Evolutionary conservation across 2,888 invertebrate species (phyloP).

Genomic region (Metellina segmentata): DNA sequence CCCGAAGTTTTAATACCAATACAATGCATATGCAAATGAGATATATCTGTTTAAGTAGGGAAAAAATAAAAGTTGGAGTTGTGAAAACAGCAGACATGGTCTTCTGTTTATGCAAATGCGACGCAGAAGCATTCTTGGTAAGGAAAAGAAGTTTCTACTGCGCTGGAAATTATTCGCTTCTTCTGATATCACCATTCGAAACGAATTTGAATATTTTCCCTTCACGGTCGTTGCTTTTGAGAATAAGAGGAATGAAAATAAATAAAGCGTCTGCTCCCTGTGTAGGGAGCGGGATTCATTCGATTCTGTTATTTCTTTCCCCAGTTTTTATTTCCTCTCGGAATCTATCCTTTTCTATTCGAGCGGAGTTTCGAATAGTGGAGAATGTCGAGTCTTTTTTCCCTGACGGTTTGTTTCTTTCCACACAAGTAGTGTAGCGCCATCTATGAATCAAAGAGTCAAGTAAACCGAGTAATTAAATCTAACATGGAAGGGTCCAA

Average conservation of each 20-base stretch:
- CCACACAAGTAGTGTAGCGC: background rate
- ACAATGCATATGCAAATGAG: conserved; percentile 34
- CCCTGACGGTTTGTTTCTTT: background rate
- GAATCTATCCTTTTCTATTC: background rate
- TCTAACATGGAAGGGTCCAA: too few species aligned
- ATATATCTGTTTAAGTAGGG: background rate
- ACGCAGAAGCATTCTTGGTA: conserved; percentile 11
- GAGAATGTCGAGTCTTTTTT: background rate
- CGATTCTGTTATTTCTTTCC: conserved; percentile 6
- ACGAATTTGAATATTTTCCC: conserved; percentile 56
- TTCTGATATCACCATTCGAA: conserved; percentile 36
- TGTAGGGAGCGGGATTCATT: conserved; percentile 15
- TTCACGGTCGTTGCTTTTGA: conserved; percentile 10
- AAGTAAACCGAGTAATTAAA: too few species aligned
- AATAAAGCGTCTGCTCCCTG: conserved; percentile 27
- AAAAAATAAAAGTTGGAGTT: background rate
- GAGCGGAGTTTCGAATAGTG: background rate
- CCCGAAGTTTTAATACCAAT: background rate
- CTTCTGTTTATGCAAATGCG: conserved; percentile 36
- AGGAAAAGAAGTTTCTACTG: conserved; percentile 19
- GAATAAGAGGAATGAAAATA: conserved; percentile 35
- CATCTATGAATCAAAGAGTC: background rate
- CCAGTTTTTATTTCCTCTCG: background rate
- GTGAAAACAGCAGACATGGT: conserved; percentile 3
- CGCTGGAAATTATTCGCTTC: conserved; percentile 48